Evolutionary conservation across 30 jellyfish, hydroid and myxozoan genomes (phyloP).

Genomic region (Pseudorhiza aurosa): DNA sequence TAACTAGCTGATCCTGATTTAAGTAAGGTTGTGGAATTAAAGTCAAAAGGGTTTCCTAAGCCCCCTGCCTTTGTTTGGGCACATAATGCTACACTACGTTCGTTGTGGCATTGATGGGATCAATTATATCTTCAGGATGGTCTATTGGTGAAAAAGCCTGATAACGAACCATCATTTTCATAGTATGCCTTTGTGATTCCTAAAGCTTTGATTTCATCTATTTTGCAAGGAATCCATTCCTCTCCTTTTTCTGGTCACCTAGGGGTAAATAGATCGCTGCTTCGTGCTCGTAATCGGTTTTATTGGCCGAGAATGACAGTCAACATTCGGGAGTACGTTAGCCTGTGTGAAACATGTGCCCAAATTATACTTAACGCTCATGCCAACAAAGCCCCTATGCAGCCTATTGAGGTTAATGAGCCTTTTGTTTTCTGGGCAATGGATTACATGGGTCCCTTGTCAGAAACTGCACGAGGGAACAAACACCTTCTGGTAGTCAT

Average conservation of each 20-base stretch:
- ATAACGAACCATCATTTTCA: no score
- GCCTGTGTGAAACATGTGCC: conserved; percentile 4
- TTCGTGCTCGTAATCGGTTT: conserved; percentile 12
- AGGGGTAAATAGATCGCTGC: conserved; percentile 4
- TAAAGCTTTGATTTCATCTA: neutral
- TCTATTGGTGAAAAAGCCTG: no score
- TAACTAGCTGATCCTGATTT: no score
- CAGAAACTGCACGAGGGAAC: conserved; percentile 56
- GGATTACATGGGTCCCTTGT: conserved; percentile 60
- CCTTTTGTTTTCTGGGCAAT: conserved; percentile 57
- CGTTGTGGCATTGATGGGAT: no score
- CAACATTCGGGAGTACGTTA: conserved; percentile 3
- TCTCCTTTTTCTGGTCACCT: conserved; percentile 14
- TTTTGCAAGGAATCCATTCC: conserved; percentile 26
- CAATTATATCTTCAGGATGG: no score
- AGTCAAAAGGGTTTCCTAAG: no score
- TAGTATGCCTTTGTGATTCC: conserved; percentile 18
- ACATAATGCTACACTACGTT: no score
- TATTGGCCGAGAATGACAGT: conserved; percentile 25
- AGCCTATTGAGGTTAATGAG: conserved; percentile 24
- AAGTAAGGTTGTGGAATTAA: no score
- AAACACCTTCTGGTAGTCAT: conserved; percentile 54
- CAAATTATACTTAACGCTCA: conserved; percentile 4
- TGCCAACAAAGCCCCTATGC: conserved; percentile 29
- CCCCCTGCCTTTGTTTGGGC: no score